Evolutionary conservation across 2,113 vertebrate species (phyloP).

Genomic region (Otus sunia): DNA sequence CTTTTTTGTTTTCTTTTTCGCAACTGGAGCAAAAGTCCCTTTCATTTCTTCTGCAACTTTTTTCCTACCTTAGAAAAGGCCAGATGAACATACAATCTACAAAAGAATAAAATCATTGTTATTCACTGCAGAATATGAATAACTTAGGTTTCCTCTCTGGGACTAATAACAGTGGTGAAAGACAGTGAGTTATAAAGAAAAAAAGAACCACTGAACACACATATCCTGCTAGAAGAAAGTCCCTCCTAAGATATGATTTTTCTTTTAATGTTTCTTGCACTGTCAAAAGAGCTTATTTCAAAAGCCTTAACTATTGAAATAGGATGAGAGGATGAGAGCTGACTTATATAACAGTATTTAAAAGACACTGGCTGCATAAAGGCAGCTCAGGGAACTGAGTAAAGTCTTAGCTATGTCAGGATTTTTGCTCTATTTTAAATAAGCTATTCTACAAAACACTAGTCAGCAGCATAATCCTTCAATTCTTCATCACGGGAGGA

Average conservation of each 20-base stretch:
- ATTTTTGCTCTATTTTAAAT: conserved; percentile 21
- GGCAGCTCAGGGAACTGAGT: not conserved
- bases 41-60: not conserved
- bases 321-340: not conserved
- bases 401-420: conserved; percentile 20
- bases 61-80: not conserved
- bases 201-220: not conserved
- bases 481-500: not conserved
- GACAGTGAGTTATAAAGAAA: not conserved
- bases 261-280: not conserved
- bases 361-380: conserved; percentile 13
- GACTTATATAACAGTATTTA: conserved; percentile 46
- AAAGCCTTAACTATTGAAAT: conserved; percentile 10
- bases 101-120: not conserved
- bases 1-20: not conserved
- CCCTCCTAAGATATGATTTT: not conserved
- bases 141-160: not conserved
- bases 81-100: not conserved
- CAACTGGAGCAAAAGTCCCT: not conserved
- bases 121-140: not conserved
- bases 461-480: not conserved
- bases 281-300: conserved; percentile 9
- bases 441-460: not conserved
- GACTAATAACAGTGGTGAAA: not conserved
- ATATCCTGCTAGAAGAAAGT: not conserved